These are phyloP conservation scores for Cisticola juncidis DNA, from an alignment of 2,113 vertebrate species.

Conservation along the genomic window DNA sequence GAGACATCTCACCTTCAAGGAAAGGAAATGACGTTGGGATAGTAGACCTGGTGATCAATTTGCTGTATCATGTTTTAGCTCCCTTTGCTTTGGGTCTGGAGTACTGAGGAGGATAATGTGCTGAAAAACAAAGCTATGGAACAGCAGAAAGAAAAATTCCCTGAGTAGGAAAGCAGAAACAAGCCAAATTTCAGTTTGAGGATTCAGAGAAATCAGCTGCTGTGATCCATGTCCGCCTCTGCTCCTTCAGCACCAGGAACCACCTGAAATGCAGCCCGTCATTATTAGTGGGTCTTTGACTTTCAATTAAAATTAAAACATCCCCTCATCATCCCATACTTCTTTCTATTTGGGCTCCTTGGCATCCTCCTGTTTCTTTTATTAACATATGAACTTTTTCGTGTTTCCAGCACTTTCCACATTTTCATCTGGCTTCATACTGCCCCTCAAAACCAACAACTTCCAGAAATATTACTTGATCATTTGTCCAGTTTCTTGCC, in stretches of 20 bases:
- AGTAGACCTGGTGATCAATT: not conserved
- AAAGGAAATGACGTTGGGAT: not conserved
- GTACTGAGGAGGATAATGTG: rapidly evolving
- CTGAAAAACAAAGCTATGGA: not conserved
- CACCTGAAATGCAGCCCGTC: not conserved
- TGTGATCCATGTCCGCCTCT: not conserved
- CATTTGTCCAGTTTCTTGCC: not conserved
- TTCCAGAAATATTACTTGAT: not conserved
- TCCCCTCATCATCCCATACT: not conserved
- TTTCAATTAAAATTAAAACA: not conserved
- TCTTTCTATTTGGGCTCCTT: not conserved
- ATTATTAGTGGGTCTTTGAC: not conserved
- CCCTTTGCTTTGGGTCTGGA: not conserved
- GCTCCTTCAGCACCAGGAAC: not conserved
- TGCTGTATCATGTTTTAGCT: not conserved
- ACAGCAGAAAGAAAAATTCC: not conserved
- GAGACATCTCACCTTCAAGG: not conserved
- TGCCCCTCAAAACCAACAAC: not conserved
- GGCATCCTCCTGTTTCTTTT: not conserved
- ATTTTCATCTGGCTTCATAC: not conserved
- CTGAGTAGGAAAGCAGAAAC: not conserved
- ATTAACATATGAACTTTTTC: not conserved
- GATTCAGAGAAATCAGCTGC: not conserved
- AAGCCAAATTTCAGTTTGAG: not conserved
- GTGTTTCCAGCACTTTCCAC: not conserved